Base-by-base conservation (phyloP, 1,140 invertebrate species). In the Stegodyphus dumicola region DNA sequence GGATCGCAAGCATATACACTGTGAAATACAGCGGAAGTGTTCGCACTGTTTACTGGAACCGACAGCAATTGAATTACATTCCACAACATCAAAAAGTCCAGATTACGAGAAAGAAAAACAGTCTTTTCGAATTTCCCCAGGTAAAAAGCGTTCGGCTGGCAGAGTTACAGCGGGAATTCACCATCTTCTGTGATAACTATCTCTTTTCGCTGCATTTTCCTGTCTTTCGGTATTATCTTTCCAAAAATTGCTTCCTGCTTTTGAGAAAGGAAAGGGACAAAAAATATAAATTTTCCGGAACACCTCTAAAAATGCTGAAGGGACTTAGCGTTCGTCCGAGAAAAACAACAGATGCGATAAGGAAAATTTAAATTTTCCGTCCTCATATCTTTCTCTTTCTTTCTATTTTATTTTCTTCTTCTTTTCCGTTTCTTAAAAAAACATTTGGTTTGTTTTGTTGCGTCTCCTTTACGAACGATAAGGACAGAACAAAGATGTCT, bases 341-440 rank as follows among this genome's bases (percentile, higher is more conserved):
- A 83, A 33, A 33, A 73, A 83, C 79, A 83, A 83, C 79, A 83
- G 69, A 83, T 65, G 79, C 70, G 79, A 83, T 83, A 83, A 83
- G 70, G n/a, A 53, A 83, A 83, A 83, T 70, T 83, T 83, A 70
- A 83, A 83, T 70, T 83, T 83, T 83, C 56, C 49, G 13, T 65
- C 54, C 52, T 13, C 76, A 17, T 49, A 17, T 52, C 67, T 67
- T 78, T 78, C 17, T 77, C 33, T 52, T 73, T 70, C 48, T 71
- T 51, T 33, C 3, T 33, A 33, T 1, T 33, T 33, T 33, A 33
- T 33, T 33, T 33, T 33, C 33, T 33, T 33, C n/a, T 71, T 71
- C 49, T 71, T 48, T 77, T 77, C 33, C 17, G 75, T 80, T 56
- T 18, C 33, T 33, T 33, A 33, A 33, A 33, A 33, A 33, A 33